Percentiles rank a stretch among this genome's conserved stretches.
These are phyloP conservation scores for Tribolium castaneum DNA, from an alignment of 1,140 invertebrate genomes.

Conservation along the genomic window DNA sequence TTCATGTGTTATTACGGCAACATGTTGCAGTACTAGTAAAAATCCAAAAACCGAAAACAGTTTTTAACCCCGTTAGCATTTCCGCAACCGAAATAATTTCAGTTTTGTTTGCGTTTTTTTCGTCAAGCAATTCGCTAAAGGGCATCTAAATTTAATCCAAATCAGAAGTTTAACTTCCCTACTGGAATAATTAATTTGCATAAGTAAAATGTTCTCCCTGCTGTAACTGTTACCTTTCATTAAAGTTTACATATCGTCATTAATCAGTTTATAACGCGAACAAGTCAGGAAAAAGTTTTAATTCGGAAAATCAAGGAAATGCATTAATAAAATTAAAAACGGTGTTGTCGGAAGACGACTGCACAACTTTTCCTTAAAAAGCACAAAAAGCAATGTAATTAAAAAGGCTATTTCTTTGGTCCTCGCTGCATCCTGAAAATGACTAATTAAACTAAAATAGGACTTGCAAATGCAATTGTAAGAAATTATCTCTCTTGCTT, in stretches of 20 bases:
- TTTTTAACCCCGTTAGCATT: neutral
- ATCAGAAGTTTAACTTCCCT: constrained; percentile 38
- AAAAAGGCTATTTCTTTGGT: constrained; percentile 5
- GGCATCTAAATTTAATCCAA: constrained; percentile 41
- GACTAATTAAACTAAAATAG: neutral
- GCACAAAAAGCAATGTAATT: constrained; percentile 7
- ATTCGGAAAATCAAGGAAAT: constrained; percentile 26
- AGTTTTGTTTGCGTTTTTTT: neutral
- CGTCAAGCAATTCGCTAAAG: neutral
- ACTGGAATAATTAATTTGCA: constrained; percentile 39
- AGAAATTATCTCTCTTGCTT: too few species aligned
- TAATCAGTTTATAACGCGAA: constrained; percentile 35
- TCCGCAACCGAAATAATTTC: neutral
- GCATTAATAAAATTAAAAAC: constrained; percentile 27
- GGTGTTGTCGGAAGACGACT: neutral
- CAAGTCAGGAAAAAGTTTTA: constrained; percentile 5
- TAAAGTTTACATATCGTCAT: constrained; percentile 40
- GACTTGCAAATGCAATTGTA: neutral
- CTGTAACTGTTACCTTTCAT: constrained; percentile 38
- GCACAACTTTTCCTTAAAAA: constrained; percentile 7
- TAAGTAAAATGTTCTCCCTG: constrained; percentile 25
- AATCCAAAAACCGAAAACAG: neutral
- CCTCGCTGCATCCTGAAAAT: neutral
- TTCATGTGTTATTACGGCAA: constrained; percentile 6
- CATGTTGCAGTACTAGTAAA: neutral